Base-by-base conservation (phyloP, 2,797 vertebrate species). In the Micrastur ruficollis region DNA sequence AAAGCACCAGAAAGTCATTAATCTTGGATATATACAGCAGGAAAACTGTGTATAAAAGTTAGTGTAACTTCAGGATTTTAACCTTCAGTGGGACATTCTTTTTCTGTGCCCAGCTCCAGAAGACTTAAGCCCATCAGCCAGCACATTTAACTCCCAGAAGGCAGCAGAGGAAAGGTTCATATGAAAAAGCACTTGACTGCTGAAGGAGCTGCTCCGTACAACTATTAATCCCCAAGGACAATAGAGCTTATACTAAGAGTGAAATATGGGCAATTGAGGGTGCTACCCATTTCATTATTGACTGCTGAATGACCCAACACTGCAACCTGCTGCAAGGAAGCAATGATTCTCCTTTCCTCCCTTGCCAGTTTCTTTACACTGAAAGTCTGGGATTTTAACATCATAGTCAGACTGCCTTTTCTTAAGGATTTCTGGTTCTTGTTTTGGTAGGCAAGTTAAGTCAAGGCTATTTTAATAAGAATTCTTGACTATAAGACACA, bases 11-110 rank as follows among this genome's bases (percentile, higher is more conserved):
- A 98, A 98, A 96, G 96, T 97, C 98, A 95, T 98, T 98, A 97
- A 95, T 96, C 86, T 94, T 92, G 97, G 94, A 97, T 95, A 97
- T 96, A 97, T 96, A 97, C 89, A 97, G 97, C 97, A 98, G 98
- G 89, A 97, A 98, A 99, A 98, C 95, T 97, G 97, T 98, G 93
- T 98, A 97, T 98, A 98, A 98, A 98, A 98, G 97, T 98, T 97
- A 98, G 95, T 98, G 96, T 96, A 97, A 97, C 96, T 94, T 90
- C 97, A 98, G 97, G 97, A 98, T 98, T 98, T 95, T 86, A 97
- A 91, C 93, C 67, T 92, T 96, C 95, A 94, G 93, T 91, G 53
- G 21, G 63, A 95, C 97, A 98, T 98, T 98, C 96, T 98, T 98
- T 96, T 97, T 97, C 95, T 93, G 58, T 84, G 68, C 63, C 53